Evolutionary conservation across 2,797 vertebrate species (phyloP).

Genomic region (Oophaga sylvatica): DNA sequence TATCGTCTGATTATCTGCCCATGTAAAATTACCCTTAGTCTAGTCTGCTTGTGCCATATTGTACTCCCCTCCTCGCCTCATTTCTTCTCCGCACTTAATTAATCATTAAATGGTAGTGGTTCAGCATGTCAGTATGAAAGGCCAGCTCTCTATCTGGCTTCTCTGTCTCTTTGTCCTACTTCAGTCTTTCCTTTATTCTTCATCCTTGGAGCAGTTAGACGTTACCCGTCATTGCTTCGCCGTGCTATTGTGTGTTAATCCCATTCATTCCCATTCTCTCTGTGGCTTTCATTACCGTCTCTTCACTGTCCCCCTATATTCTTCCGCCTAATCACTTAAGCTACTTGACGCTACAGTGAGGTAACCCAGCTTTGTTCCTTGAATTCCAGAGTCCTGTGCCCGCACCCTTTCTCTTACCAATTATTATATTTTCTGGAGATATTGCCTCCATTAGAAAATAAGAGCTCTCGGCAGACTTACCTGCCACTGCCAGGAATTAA

Average conservation of each 20-base stretch:
- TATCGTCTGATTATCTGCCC: too few relatives aligned
- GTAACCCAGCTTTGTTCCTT: conserved; percentile 32
- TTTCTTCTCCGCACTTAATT: not conserved
- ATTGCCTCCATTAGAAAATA: conserved; percentile 47
- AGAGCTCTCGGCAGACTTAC: conserved; percentile 31
- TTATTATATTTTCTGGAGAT: conserved; percentile 38
- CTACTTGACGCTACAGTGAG: conserved; percentile 23
- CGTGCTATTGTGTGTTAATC: not conserved
- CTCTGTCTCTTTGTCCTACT: not conserved
- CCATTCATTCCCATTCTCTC: not conserved
- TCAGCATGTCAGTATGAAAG: not conserved
- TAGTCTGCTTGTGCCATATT: not conserved
- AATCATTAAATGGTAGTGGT: conserved; percentile 17
- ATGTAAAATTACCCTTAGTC: not conserved
- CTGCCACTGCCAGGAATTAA: conserved; percentile 45
- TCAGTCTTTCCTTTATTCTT: conserved; percentile 1
- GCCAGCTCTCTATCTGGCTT: not conserved
- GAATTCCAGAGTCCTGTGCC: not conserved
- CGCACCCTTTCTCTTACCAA: conserved; percentile 10
- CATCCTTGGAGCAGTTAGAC: not conserved
- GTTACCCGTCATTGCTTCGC: not conserved
- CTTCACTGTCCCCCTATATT: not conserved
- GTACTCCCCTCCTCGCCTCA: not conserved
- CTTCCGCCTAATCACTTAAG: conserved; percentile 23
- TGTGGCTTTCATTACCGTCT: conserved; percentile 7